Evolutionary conservation across 2,113 vertebrate genomes (phyloP).

Genomic region (Geococcyx californianus): DNA sequence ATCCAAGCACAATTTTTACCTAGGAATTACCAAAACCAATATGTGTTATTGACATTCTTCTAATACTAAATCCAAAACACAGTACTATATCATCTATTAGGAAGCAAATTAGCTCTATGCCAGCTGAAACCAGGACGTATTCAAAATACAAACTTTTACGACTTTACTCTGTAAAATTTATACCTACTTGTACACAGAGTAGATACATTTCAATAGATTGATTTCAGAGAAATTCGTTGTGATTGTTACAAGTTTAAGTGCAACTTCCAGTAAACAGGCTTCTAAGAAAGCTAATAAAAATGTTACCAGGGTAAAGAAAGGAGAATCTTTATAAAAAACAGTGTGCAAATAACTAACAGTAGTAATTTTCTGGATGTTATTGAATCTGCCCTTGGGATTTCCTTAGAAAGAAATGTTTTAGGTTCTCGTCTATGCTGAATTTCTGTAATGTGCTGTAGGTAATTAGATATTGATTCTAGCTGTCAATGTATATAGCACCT

Average conservation of each 20-base stretch:
- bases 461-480: slow-evolving; percentile 88
- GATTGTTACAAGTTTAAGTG: neutral
- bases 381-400: slow-evolving; percentile 60
- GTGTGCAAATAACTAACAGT: slow-evolving; percentile 74
- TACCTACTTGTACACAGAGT: accelerated
- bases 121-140: no score
- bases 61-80: no score
- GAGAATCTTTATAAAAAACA: slow-evolving; percentile 55
- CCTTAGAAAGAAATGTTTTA: slow-evolving; percentile 47
- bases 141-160: neutral
- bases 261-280: slow-evolving; percentile 51
- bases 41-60: no score
- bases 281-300: slow-evolving; percentile 53
- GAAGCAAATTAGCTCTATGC: no score
- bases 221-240: neutral
- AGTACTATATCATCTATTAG: no score
- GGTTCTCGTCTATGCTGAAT: slow-evolving; percentile 40
- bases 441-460: slow-evolving; percentile 72
- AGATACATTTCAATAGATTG: neutral
- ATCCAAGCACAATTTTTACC: no score
- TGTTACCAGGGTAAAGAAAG: slow-evolving; percentile 36
- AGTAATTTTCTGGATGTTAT: slow-evolving; percentile 73
- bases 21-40: no score
- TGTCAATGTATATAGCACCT: slow-evolving; percentile 77
- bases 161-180: neutral